Percentiles rank a stretch among this genome's conserved stretches.
Evolutionary conservation across 1,140 invertebrate genomes (phyloP).

Genomic region (Drosophila sulfurigaster): DNA sequence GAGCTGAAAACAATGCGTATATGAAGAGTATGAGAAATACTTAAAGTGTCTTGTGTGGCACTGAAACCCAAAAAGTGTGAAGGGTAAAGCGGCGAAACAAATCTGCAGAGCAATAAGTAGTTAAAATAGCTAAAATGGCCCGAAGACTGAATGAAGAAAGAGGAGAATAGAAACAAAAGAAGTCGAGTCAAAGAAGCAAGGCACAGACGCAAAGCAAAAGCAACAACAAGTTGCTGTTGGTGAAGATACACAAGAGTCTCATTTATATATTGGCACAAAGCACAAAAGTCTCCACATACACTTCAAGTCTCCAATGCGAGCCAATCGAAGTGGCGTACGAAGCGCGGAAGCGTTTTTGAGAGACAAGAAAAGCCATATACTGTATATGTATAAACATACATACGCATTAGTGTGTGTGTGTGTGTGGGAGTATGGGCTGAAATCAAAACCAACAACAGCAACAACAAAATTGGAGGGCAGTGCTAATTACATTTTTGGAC

Average conservation of each 20-base stretch:
- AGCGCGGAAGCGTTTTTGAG: conserved; percentile 46
- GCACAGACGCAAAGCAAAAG: conserved; percentile 37
- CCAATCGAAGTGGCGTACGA: conserved; percentile 44
- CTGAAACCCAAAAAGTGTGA: conserved; percentile 65
- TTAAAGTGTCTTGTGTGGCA: conserved; percentile 33
- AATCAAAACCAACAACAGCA: conserved; percentile 46
- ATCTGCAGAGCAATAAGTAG: conserved; percentile 22
- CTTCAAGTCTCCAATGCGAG: conserved; percentile 57
- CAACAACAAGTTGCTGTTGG: conserved; percentile 82
- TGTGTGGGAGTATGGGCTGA: conserved; percentile 30
- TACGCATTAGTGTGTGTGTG: not conserved
- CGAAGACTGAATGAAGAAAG: conserved; percentile 23
- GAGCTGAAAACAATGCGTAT: conserved; percentile 37
- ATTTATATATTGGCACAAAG: conserved; percentile 55
- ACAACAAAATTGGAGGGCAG: conserved; percentile 30
- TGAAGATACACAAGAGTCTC: conserved; percentile 68
- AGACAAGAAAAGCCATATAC: conserved; percentile 54
- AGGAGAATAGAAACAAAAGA: conserved; percentile 31
- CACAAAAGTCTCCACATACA: conserved; percentile 45
- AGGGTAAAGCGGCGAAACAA: conserved; percentile 25
- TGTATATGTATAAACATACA: conserved; percentile 28
- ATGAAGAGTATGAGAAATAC: conserved; percentile 32
- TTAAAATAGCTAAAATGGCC: conserved; percentile 34
- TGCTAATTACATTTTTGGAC: conserved; percentile 61
- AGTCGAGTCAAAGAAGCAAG: conserved; percentile 57